These are phyloP conservation scores for Cataglyphis rosenhaueri DNA, from an alignment of 2,888 invertebrate genomes.

Conservation along the genomic window DNA sequence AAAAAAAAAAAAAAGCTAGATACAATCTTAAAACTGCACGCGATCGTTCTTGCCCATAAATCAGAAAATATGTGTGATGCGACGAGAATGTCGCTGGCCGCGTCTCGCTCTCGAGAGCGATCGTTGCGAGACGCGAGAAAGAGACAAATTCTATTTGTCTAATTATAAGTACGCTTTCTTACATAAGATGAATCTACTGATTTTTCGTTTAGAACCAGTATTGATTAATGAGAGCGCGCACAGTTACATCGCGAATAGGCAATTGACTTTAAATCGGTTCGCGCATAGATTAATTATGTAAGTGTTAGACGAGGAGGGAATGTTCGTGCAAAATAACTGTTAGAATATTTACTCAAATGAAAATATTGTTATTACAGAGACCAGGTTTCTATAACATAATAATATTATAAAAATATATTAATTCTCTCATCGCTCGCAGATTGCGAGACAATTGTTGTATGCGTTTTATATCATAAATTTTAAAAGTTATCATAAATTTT, in stretches of 20 bases:
- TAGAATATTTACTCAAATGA: background rate
- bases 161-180: conserved; percentile 61
- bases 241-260: conserved; percentile 36
- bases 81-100: conserved; percentile 41
- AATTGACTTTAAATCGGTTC: conserved; percentile 32
- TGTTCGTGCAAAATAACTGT: background rate
- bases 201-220: conserved; percentile 37
- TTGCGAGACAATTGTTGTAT: background rate
- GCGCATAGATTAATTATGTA: conserved; percentile 7
- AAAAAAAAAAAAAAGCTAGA: conserved; percentile 51
- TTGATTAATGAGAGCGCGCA: conserved; percentile 35
- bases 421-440: background rate
- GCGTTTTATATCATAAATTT: background rate
- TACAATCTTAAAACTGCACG: conserved; percentile 66
- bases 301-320: background rate
- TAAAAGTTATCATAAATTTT: background rate
- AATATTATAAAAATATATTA: background rate
- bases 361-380: background rate
- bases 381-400: background rate
- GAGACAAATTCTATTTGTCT: conserved; percentile 61
- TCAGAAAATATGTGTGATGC: conserved; percentile 70
- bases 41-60: conserved; percentile 70
- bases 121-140: conserved; percentile 31
- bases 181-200: background rate
- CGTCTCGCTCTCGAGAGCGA: conserved; percentile 8